A percentile compares a stretch with the other conserved stretches of the same genome.
phyloP scores from a whole-genome alignment of 2,113 vertebrate species.

The Vombatus ursinus region DNA sequence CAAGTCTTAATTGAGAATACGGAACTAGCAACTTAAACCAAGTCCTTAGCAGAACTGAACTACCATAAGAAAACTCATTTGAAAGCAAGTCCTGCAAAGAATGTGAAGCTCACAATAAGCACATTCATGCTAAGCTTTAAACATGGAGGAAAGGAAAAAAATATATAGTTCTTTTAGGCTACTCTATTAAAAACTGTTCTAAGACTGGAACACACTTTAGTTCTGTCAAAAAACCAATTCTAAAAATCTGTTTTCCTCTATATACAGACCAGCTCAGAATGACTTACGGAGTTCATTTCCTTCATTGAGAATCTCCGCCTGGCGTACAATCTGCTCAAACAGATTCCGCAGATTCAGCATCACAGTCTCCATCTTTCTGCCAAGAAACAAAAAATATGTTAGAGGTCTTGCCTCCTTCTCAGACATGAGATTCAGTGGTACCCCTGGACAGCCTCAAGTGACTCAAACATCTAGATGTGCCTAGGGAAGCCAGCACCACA shows the following conservation, averaged over 20 bases:
- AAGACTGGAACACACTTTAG: conserved; percentile 26
- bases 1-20: conserved; percentile 30
- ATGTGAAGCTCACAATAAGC: conserved; percentile 35
- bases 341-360: conserved; percentile 87
- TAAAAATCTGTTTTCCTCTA: conserved; percentile 32
- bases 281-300: conserved; percentile 93
- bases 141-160: neutral
- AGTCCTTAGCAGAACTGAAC: conserved; percentile 35
- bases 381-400: conserved; percentile 76
- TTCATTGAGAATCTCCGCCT: conserved; percentile 91
- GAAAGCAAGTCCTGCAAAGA: conserved; percentile 37
- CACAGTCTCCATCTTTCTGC: conserved; percentile 87
- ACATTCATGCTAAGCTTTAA: conserved; percentile 28
- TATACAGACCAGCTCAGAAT: conserved; percentile 53
- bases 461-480: conserved; percentile 48
- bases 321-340: conserved; percentile 88
- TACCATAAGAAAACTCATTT: conserved; percentile 44
- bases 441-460: conserved; percentile 1
- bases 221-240: conserved; percentile 31
- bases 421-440: conserved; percentile 44
- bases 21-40: conserved; percentile 5
- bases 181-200: conserved; percentile 51
- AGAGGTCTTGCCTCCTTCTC: conserved; percentile 50
- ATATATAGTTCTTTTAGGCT: conserved; percentile 25
- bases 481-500: conserved; percentile 38